A percentile compares a stretch with the other conserved stretches of the same genome.
These are phyloP conservation scores for Polydrusus tereticollis DNA, from an alignment of 2,888 invertebrate species.

Conservation along the genomic window DNA sequence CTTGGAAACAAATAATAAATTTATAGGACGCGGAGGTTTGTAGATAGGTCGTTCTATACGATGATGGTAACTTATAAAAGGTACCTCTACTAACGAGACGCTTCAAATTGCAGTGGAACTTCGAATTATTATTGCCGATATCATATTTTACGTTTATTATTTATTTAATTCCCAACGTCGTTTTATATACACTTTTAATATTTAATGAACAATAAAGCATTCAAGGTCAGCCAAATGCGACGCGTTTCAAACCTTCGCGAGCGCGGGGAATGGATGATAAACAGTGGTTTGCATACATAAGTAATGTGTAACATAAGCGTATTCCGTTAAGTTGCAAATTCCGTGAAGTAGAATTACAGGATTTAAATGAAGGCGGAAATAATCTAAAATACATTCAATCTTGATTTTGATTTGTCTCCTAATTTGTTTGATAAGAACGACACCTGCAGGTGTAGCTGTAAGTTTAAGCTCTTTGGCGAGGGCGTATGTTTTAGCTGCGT, in stretches of 20 bases:
- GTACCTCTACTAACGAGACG: too few species aligned
- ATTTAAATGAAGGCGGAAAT: conserved; percentile 11
- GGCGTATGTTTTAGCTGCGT: too few species aligned
- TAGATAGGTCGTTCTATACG: too few species aligned
- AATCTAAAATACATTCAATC: conserved; percentile 1
- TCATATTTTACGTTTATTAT: not conserved
- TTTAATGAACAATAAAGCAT: conserved; percentile 20
- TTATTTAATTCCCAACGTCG: conserved; percentile 3
- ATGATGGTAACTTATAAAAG: too few species aligned
- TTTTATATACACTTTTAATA: conserved; percentile 29
- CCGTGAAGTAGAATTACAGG: conserved; percentile 9
- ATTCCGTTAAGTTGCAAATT: conserved; percentile 26
- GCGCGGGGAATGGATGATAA: conserved; percentile 31
- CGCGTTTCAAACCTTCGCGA: conserved; percentile 30
- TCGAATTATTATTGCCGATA: not conserved
- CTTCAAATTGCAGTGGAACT: too few species aligned
- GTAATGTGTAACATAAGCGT: conserved; percentile 24
- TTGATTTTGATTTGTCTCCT: not conserved
- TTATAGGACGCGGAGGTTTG: too few species aligned
- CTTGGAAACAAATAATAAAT: too few species aligned
- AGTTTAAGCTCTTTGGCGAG: too few species aligned
- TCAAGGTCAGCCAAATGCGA: conserved; percentile 31
- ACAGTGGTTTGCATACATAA: conserved; percentile 30
- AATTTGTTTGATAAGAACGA: not conserved
- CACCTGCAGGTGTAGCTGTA: too few species aligned